Evolutionary conservation across 2,113 vertebrate genomes (phyloP).

Genomic region (Camelus dromedarius): DNA sequence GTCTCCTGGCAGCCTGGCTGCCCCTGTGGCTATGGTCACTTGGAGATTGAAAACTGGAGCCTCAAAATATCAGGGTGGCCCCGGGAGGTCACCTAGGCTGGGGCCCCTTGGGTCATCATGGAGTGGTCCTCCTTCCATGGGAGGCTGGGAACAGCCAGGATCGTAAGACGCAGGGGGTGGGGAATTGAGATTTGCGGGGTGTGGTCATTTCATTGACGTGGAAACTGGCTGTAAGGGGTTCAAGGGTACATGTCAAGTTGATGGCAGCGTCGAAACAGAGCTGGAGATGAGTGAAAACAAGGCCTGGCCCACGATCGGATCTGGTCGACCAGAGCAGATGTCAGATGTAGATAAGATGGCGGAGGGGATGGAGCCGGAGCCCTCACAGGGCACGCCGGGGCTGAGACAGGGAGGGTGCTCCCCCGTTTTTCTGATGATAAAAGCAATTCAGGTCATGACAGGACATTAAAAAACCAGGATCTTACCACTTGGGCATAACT

Average conservation of each 20-base stretch:
- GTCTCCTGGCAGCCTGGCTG: background rate
- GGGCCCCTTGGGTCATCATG: background rate
- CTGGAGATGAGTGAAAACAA: background rate
- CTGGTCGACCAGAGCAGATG: background rate
- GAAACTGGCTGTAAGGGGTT: background rate
- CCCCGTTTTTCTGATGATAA: background rate
- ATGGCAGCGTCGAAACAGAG: background rate
- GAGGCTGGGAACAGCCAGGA: background rate
- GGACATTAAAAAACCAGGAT: background rate
- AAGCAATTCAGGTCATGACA: background rate
- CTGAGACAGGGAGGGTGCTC: background rate
- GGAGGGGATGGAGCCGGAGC: too few relatives aligned
- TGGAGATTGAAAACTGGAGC: background rate
- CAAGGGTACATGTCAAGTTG: background rate
- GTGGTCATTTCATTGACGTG: background rate
- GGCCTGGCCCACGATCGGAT: background rate
- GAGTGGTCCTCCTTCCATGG: background rate
- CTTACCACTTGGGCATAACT: background rate
- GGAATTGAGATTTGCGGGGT: background rate
- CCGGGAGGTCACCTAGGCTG: background rate
- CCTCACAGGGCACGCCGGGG: too few relatives aligned
- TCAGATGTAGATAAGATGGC: background rate
- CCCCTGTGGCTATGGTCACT: background rate
- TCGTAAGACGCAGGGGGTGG: background rate
- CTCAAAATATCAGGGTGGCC: background rate